Conservation (phyloP, 2,888 invertebrate genomes). For the Cantharis nigra region DNA sequence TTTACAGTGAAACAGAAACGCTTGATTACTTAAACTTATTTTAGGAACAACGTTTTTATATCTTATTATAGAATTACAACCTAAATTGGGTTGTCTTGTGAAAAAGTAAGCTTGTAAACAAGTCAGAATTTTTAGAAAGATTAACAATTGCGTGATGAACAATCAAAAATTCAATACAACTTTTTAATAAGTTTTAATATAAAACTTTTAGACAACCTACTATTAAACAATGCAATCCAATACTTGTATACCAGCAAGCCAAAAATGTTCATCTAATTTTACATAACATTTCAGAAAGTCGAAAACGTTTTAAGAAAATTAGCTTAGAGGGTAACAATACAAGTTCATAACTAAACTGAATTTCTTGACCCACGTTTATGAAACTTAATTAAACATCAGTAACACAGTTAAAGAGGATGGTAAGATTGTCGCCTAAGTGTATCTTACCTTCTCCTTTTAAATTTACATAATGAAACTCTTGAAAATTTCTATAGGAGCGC, state of each 20-base stretch:
- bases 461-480: not conserved
- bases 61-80: too few relatives aligned
- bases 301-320: constrained; percentile 13
- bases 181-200: not conserved
- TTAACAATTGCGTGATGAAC: not conserved
- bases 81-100: not conserved
- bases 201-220: not conserved
- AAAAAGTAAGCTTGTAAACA: not conserved
- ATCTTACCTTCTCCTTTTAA: constrained; percentile 4
- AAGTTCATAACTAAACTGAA: constrained; percentile 16
- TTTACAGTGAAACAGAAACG: too few relatives aligned
- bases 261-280: not conserved
- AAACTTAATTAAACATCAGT: constrained; percentile 26
- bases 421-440: constrained; percentile 5
- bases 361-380: constrained; percentile 21
- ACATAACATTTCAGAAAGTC: not conserved
- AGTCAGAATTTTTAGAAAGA: not conserved
- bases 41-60: too few relatives aligned
- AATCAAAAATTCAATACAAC: not conserved
- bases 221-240: not conserved
- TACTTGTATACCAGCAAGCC: not conserved
- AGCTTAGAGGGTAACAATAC: constrained; percentile 15
- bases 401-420: constrained; percentile 12
- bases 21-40: too few relatives aligned
- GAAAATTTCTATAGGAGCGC: not conserved